Percentiles rank a stretch among this genome's conserved stretches.
phyloP scores from a whole-genome alignment of 2,888 invertebrate species.

The Erebia aethiops region DNA sequence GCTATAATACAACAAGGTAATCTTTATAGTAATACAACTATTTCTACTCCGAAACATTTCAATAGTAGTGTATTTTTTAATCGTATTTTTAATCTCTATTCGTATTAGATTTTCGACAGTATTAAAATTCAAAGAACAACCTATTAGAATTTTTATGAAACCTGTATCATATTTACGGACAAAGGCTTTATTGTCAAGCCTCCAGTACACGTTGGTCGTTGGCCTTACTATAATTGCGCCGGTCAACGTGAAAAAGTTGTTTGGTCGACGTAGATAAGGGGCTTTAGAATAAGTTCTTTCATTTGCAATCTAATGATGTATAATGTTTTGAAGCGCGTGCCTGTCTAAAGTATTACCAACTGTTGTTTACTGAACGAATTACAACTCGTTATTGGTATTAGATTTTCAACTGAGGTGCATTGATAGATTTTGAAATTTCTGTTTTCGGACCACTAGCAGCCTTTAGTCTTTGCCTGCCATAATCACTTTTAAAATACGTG shows the following conservation, averaged over 20 bases:
- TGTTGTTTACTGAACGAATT: neutral
- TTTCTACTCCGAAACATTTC: neutral
- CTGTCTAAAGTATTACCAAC: conserved; percentile 21
- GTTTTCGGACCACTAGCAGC: neutral
- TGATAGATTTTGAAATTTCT: neutral
- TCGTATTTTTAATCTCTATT: neutral
- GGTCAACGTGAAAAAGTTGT: no score
- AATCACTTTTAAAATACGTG: no score
- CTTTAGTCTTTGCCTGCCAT: no score
- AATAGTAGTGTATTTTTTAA: neutral
- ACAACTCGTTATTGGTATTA: neutral
- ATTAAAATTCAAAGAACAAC: neutral
- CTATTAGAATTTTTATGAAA: neutral
- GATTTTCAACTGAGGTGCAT: neutral
- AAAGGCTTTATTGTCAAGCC: neutral
- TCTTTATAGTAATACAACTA: neutral
- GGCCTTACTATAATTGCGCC: no score
- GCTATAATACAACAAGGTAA: neutral
- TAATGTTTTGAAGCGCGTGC: conserved; percentile 36
- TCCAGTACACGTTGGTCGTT: no score
- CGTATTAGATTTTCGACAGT: neutral
- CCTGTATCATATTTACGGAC: neutral
- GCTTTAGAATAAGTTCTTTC: neutral
- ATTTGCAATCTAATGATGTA: conserved; percentile 32
- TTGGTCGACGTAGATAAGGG: no score